Percentiles rank a stretch among this genome's conserved stretches.
phyloP scores from a whole-genome alignment of 92 coral and sea anemone species.

The Palythoa caribaeorum region DNA sequence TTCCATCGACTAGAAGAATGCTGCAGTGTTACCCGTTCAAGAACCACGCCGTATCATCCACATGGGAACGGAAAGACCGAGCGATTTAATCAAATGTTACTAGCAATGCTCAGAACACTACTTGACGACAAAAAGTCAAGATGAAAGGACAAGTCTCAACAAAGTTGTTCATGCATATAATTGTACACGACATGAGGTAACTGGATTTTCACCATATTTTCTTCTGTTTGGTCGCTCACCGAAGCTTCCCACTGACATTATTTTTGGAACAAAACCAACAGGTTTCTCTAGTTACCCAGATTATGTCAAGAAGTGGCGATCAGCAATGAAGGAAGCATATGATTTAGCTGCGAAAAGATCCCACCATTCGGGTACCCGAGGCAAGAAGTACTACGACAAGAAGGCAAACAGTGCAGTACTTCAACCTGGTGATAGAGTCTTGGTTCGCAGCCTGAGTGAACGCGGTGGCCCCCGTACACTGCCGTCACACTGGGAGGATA shows the following conservation, averaged over 20 bases:
- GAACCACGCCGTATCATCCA: neutral
- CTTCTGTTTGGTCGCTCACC: too few relatives aligned
- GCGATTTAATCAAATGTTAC: neutral
- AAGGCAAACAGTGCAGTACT: too few relatives aligned
- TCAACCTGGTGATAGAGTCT: neutral
- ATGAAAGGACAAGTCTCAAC: neutral
- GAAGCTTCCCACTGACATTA: constrained; percentile 24
- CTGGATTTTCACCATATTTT: too few relatives aligned
- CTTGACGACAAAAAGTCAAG: neutral
- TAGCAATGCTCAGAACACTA: neutral
- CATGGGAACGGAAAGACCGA: too few relatives aligned
- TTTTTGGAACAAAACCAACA: too few relatives aligned
- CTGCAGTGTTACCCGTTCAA: neutral
- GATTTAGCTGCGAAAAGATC: constrained; percentile 25
- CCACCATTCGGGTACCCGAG: constrained; percentile 28
- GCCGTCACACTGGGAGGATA: neutral
- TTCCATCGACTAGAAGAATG: neutral
- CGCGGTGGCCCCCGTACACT: constrained; percentile 1
- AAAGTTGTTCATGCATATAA: neutral
- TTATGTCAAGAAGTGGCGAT: constrained; percentile 8
- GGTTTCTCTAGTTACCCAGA: neutral
- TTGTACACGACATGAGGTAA: neutral
- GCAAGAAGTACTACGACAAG: neutral
- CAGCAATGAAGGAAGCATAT: constrained; percentile 42
- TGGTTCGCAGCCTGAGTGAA: constrained; percentile 40